Evolutionary conservation across 2,113 vertebrate species (phyloP), one percentile per base, ranked within the genome.

Genomic region (Callochromis pleurospilus): DNA sequence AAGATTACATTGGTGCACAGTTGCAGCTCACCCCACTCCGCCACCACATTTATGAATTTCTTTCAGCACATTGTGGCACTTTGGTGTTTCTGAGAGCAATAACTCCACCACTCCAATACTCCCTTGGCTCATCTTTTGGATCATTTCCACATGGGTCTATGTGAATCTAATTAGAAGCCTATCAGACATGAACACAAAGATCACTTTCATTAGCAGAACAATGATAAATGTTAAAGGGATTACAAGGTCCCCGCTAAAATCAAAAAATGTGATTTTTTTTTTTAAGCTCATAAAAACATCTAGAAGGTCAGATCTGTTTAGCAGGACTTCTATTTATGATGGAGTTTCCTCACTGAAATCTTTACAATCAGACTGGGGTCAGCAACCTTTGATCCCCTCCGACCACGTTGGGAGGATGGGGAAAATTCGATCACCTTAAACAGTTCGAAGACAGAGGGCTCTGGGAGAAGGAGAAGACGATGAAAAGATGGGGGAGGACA

Each of bases 361-460:
- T 92, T 89, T 88, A 89, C 89, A 95, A 94, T 96, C 90, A 95
- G 91, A 85, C 82, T 55, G 87, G 88, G 95, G 96, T 96, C 94
- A 93, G 82, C 81, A 86, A 95, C 93, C 95, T 95, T 84, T 94
- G 93, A 94, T 91, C 94, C 84, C 87, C 86, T 87, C 87, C 55
- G 91, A 94, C 94, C 95, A 94, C 68, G 6, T 68, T 80, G 89
- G 92, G 94, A 94, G 95, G 95, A 96, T 91, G 92, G 95, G 92
- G 81, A 89, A 33, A 92, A 94, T 95, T 89, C 84, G 91, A 94
- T 96, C 95, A 94, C 95, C 93, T 96, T 96, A 96, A 96, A 94
- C 94, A 96, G 95, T 96, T 94, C 6, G 93, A 93, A 94, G 93
- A 93, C 92, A 93, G 93, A 93, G 93, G 92, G 89, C 80, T 83